Conservation (phyloP, 2,113 vertebrate species). For the Chaenogobius annularis region DNA sequence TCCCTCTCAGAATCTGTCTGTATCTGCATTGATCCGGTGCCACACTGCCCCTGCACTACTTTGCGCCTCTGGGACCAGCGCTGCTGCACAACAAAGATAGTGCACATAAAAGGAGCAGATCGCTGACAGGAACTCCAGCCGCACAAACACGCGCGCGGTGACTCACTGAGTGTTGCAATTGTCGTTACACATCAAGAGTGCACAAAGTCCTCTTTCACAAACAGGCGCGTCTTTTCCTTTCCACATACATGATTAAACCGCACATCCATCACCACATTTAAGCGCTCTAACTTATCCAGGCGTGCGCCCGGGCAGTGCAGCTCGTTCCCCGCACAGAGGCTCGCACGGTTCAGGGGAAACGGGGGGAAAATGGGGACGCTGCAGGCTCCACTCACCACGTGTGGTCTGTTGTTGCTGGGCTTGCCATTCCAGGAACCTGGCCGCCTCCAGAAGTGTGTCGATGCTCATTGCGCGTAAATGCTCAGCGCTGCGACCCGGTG, state of each 20-base stretch:
- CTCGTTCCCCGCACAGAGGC: background rate
- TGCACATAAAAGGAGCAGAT: conserved; percentile 4
- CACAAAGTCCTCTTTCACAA: conserved; percentile 58
- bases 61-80: background rate
- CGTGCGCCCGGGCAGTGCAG: background rate
- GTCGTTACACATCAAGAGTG: conserved; percentile 41
- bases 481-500: conserved; percentile 65
- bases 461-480: conserved; percentile 88
- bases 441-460: conserved; percentile 93
- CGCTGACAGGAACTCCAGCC: conserved; percentile 38
- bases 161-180: conserved; percentile 47
- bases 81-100: background rate
- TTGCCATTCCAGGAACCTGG: conserved; percentile 95
- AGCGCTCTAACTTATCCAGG: conserved; percentile 4
- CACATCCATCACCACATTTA: background rate
- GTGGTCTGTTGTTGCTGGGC: conserved; percentile 92
- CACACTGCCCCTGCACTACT: conserved; percentile 8
- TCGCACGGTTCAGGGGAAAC: background rate
- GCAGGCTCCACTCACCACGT: conserved; percentile 84
- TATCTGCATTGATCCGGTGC: background rate
- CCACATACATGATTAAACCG: background rate
- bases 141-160: conserved; percentile 8
- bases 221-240: conserved; percentile 56
- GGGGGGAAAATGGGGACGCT: background rate
- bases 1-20: background rate